Evolutionary conservation across 2,888 invertebrate genomes (phyloP), one percentile per base, ranked within the genome.

Genomic region (Drosophila meridionalis): DNA sequence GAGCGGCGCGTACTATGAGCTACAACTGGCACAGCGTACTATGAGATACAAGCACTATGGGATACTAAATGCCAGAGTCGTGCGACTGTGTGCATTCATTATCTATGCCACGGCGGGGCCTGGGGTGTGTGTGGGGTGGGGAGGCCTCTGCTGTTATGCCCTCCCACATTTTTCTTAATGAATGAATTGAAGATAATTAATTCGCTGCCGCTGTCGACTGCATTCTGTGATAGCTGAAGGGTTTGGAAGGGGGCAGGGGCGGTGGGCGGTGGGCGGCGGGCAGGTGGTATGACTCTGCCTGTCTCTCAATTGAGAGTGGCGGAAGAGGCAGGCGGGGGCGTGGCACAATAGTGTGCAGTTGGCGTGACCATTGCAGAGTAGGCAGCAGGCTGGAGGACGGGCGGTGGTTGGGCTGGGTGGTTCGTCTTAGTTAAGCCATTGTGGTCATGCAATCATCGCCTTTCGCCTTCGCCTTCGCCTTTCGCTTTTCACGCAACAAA

Each of bases 161-260:
- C 78, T 76, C 72, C 78, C 84, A 79, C 89, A 78, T 70, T 79
- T 76, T 76, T 84, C 87, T 89, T 87, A 88, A 89, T 88, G 88
- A 88, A 88, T 90, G 90, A 88, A 90, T 84, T 90, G 79, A 84
- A 89, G 87, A 87, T 90, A 88, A 88, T 88, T 90, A 88, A 90
- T 84, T 90, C 84, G 73, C 82, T 62, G 73, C 55, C 69, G 61
- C 70, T 20, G 78, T 58, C 64, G 74, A 75, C 82, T 87, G 86
- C 90, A 88, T 52, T 81, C 77, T 77, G 45, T 71, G 77, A 45
- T 30, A 67, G 48, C 61, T 72, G 58, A 62, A 43, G 56, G 38
- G n/a, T 30, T n/a, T n/a, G 36, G 20, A 20, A 20, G 20, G 20
- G 12, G 7, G 53, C 36, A 2, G 36, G 11, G 34, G 20, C 20